Evolutionary conservation across 2,113 vertebrate species (phyloP).

Genomic region (Melanerpes formicivorus): DNA sequence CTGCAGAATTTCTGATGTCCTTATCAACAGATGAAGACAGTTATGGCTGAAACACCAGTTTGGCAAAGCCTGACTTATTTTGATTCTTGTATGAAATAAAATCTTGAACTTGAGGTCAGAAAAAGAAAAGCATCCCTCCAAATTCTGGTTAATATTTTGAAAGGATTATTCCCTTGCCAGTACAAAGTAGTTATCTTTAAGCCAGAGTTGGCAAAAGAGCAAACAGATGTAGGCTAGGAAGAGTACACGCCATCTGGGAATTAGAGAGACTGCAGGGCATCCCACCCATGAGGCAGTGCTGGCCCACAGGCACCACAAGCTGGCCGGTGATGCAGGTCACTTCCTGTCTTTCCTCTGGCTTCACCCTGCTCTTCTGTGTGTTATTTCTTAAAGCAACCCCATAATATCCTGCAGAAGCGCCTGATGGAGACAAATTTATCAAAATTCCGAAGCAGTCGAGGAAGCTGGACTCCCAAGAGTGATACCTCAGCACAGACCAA

Average conservation of each 20-base stretch:
- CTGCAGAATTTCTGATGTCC: neutral
- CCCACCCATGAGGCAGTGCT: fast-evolving
- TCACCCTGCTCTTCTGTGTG: neutral
- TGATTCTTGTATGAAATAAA: neutral
- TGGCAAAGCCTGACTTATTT: neutral
- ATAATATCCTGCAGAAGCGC: conserved; percentile 88
- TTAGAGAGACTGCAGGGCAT: neutral
- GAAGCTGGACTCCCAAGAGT: conserved; percentile 70
- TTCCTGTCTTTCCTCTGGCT: neutral
- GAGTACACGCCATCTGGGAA: neutral
- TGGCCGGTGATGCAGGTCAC: neutral
- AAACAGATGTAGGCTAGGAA: neutral
- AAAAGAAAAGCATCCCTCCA: neutral
- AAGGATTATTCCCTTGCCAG: neutral
- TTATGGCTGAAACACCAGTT: neutral
- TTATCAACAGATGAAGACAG: neutral
- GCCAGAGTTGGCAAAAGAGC: neutral
- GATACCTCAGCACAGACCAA: conserved; percentile 51
- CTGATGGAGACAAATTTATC: conserved; percentile 87
- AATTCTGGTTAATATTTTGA: neutral
- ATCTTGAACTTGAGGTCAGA: neutral
- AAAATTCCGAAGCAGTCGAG: conserved; percentile 74
- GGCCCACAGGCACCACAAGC: neutral
- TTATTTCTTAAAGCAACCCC: conserved; percentile 82
- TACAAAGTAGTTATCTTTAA: neutral